Conservation (phyloP, 2,888 invertebrate species). For the Melitaea athalia region DNA sequence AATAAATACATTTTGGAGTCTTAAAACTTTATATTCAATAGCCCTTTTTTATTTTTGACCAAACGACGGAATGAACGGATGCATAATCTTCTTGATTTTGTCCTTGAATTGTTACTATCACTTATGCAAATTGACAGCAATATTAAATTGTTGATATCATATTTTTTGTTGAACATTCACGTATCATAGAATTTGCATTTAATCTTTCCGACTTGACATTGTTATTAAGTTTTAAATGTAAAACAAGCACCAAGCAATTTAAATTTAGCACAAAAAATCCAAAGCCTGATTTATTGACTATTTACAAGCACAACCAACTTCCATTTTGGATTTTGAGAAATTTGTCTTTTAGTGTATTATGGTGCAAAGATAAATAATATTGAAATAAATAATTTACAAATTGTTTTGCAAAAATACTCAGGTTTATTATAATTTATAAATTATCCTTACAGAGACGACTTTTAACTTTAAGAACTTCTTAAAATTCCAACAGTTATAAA, state of each 20-base stretch:
- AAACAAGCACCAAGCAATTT: neutral
- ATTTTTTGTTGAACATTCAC: neutral
- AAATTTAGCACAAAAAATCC: neutral
- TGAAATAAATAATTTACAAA: no score
- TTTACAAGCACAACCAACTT: no score
- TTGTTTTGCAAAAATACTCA: no score
- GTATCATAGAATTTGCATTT: neutral
- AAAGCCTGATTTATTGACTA: no score
- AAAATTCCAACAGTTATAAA: neutral
- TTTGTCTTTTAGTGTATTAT: no score
- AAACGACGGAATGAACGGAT: neutral
- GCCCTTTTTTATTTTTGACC: neutral
- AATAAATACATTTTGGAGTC: neutral
- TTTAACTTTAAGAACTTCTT: neutral
- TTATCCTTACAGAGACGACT: neutral
- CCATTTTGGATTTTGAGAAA: no score
- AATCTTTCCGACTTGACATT: neutral
- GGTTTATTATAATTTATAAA: no score
- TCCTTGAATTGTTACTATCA: neutral
- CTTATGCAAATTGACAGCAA: neutral
- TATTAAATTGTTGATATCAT: neutral
- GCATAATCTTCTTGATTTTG: neutral
- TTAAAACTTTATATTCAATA: neutral
- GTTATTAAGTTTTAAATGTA: neutral
- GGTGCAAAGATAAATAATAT: no score